phyloP scores from a whole-genome alignment of 1,140 invertebrate species.

The Neuroterus valhalla region DNA sequence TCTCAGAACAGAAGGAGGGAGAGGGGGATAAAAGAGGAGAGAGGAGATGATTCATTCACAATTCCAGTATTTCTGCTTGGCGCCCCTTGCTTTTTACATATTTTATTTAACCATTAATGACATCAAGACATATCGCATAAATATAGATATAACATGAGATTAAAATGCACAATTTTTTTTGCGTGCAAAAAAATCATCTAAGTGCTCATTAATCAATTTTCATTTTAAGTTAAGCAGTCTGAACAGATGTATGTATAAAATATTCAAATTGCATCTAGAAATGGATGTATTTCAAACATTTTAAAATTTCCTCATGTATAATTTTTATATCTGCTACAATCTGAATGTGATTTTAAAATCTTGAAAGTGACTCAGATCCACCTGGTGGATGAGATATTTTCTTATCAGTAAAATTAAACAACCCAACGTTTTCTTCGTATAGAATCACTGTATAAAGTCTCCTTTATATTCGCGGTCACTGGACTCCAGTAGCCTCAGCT shows the following conservation, averaged over 20 bases:
- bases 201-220: too few species aligned
- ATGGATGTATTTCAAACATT: too few species aligned
- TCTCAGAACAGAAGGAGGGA: not conserved
- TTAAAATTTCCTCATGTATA: too few species aligned
- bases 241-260: too few species aligned
- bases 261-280: too few species aligned
- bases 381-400: not conserved
- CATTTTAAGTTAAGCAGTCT: too few species aligned
- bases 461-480: not conserved
- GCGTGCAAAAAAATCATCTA: too few species aligned
- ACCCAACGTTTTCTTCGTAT: not conserved
- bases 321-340: too few species aligned
- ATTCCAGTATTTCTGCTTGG: constrained; percentile 1
- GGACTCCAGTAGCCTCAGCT: not conserved
- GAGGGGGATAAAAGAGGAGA: not conserved
- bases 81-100: not conserved
- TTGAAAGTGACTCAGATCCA: not conserved
- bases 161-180: too few species aligned
- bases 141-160: too few species aligned
- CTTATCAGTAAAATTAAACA: constrained; percentile 2
- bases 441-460: too few species aligned
- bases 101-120: not conserved
- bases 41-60: constrained; percentile 4
- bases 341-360: not conserved
- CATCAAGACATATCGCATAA: too few species aligned